phyloP scores from a whole-genome alignment of 2,113 vertebrate genomes.

The Hypomesus transpacificus region DNA sequence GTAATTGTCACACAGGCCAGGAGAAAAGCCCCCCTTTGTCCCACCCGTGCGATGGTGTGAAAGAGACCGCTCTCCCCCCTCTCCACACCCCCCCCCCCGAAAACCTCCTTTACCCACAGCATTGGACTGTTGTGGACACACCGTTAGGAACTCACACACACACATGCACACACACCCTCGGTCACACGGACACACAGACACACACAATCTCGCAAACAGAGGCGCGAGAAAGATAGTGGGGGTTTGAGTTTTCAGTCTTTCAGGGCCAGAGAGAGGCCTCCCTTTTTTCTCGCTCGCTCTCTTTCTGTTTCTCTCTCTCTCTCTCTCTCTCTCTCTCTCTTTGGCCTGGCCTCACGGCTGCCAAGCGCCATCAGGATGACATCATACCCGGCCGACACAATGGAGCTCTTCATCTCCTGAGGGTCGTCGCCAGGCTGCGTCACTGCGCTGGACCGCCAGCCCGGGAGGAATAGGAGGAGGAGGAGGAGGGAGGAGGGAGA shows the following conservation, averaged over 20 bases:
- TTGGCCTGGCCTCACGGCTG: slow-evolving; percentile 72
- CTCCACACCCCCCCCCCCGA: slow-evolving; percentile 46
- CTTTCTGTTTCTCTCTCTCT: background rate
- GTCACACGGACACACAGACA: background rate
- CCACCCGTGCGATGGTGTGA: slow-evolving; percentile 64
- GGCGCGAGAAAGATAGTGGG: slow-evolving; percentile 12
- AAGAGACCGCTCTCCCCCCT: slow-evolving; percentile 38
- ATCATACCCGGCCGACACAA: slow-evolving; percentile 74
- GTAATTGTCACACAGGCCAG: slow-evolving; percentile 66
- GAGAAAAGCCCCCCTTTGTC: slow-evolving; percentile 74
- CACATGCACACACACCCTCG: slow-evolving; percentile 18
- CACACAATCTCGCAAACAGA: slow-evolving; percentile 3
- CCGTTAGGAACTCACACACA: slow-evolving; percentile 12
- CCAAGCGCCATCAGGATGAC: slow-evolving; percentile 79
- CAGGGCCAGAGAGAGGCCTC: slow-evolving; percentile 40
- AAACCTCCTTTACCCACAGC: slow-evolving; percentile 61
- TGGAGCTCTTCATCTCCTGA: slow-evolving; percentile 82
- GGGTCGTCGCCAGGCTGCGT: slow-evolving; percentile 71
- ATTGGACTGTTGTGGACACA: slow-evolving; percentile 58
- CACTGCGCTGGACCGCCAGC: slow-evolving; percentile 63
- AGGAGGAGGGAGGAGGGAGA: slow-evolving; percentile 53
- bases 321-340: slow-evolving; percentile 49
- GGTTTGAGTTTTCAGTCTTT: slow-evolving; percentile 39
- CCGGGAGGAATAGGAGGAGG: slow-evolving; percentile 27
- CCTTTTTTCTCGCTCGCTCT: slow-evolving; percentile 6